Evolutionary conservation across 2,797 vertebrate species (phyloP).

Genomic region (Tenualosa thibaudeaui): DNA sequence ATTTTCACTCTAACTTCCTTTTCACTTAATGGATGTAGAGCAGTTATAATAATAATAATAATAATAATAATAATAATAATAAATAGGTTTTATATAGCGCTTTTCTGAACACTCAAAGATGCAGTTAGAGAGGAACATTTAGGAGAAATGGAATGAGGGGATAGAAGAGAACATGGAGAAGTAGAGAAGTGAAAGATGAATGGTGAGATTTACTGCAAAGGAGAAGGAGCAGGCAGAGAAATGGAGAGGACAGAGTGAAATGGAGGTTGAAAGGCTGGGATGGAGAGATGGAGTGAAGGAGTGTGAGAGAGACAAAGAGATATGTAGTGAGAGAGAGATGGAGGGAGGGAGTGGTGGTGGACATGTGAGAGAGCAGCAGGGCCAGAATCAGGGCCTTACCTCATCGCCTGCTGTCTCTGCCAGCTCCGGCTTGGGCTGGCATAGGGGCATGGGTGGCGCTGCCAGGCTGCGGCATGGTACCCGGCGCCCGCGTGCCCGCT

Average conservation of each 20-base stretch:
- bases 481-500: conserved; percentile 17
- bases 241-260: not conserved
- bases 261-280: not conserved
- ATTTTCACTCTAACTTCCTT: no score
- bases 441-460: conserved; percentile 39
- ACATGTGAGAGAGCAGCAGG: not conserved
- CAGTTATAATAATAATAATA: no score
- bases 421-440: conserved; percentile 37
- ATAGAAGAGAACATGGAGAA: not conserved
- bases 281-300: not conserved
- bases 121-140: not conserved
- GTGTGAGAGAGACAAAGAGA: not conserved
- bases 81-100: no score
- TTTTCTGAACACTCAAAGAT: no score
- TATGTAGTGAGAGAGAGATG: not conserved
- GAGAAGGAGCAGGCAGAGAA: not conserved
- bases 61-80: no score
- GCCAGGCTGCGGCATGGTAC: conserved; percentile 27
- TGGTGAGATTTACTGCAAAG: not conserved
- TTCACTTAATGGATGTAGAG: not conserved
- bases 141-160: not conserved
- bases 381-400: conserved; percentile 24
- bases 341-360: not conserved
- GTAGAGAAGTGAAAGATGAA: not conserved
- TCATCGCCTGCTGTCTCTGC: conserved; percentile 36